Percentiles rank a stretch among this genome's conserved stretches.
phyloP scores from a whole-genome alignment of 2,797 vertebrate species.

The Halcyon smyrnensis region DNA sequence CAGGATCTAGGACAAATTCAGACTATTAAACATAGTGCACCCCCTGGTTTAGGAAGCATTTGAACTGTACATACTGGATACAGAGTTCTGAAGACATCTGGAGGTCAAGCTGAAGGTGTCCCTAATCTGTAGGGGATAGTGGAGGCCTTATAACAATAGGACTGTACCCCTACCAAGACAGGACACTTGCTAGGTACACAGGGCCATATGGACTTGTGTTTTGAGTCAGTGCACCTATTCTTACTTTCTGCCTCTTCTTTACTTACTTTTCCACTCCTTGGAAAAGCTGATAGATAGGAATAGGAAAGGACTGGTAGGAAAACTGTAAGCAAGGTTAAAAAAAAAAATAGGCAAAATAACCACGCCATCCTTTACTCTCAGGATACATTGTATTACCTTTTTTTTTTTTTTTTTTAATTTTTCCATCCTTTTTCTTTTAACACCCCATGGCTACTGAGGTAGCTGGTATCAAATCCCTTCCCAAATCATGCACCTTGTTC shows the following conservation, averaged over 20 bases:
- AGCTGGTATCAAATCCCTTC: not conserved
- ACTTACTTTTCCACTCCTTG: not conserved
- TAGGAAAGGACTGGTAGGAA: not conserved
- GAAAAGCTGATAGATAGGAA: not conserved
- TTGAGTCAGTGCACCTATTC: not conserved
- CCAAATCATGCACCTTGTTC: not conserved
- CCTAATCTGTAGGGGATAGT: not conserved
- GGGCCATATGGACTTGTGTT: not conserved
- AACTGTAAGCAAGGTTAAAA: not conserved
- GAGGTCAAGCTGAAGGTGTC: not conserved
- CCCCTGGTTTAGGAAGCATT: constrained; percentile 37
- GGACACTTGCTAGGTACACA: not conserved
- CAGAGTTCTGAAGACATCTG: constrained; percentile 6
- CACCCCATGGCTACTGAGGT: not conserved
- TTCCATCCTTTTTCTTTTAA: not conserved
- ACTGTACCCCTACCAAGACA: not conserved
- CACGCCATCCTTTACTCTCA: not conserved
- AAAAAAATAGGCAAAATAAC: not conserved
- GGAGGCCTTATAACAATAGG: not conserved
- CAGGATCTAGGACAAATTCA: constrained; percentile 43
- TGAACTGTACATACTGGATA: constrained; percentile 21
- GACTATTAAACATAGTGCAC: constrained; percentile 30
- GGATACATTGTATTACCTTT: not conserved
- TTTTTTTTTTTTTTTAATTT: not conserved
- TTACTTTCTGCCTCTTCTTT: not conserved